phyloP scores from a whole-genome alignment of 1,140 invertebrate genomes.

The Achroia grisella region DNA sequence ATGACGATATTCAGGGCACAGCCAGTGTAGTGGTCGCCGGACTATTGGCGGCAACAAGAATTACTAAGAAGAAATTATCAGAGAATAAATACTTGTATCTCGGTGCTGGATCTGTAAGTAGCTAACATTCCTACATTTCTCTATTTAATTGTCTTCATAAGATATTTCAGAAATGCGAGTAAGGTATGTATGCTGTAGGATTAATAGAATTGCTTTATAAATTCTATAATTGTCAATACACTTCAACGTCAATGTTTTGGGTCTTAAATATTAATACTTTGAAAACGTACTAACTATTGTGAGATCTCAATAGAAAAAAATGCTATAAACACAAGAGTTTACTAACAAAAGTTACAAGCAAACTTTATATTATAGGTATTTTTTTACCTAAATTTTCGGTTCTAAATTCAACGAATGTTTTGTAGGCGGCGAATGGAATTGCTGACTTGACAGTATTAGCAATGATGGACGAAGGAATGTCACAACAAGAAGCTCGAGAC shows the following conservation, averaged over 20 bases:
- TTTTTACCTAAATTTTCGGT: too few relatives aligned
- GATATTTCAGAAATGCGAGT: too few relatives aligned
- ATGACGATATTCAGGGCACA: constrained; percentile 98
- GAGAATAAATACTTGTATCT: constrained; percentile 93
- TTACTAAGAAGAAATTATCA: constrained; percentile 85
- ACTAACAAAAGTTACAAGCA: too few relatives aligned
- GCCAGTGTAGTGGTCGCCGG: constrained; percentile 95
- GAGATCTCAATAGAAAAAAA: too few relatives aligned
- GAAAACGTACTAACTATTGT: too few relatives aligned
- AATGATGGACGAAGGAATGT: constrained; percentile 86
- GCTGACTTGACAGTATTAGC: constrained; percentile 87
- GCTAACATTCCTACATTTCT: not conserved
- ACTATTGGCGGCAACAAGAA: constrained; percentile 85
- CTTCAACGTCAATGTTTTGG: too few relatives aligned
- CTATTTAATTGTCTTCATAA: not conserved
- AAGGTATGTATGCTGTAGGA: too few relatives aligned
- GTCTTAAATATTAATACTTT: too few relatives aligned
- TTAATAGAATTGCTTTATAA: too few relatives aligned
- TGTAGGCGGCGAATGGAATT: constrained; percentile 88
- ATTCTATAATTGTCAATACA: too few relatives aligned
- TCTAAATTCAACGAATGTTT: not conserved
- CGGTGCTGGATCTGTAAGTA: constrained; percentile 83
- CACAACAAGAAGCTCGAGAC: constrained; percentile 80
- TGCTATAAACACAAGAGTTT: too few relatives aligned
- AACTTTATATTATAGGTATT: too few relatives aligned